Percentiles rank a stretch among this genome's conserved stretches.
Evolutionary conservation across 2,888 invertebrate genomes (phyloP).

Genomic region (Hyalella azteca): DNA sequence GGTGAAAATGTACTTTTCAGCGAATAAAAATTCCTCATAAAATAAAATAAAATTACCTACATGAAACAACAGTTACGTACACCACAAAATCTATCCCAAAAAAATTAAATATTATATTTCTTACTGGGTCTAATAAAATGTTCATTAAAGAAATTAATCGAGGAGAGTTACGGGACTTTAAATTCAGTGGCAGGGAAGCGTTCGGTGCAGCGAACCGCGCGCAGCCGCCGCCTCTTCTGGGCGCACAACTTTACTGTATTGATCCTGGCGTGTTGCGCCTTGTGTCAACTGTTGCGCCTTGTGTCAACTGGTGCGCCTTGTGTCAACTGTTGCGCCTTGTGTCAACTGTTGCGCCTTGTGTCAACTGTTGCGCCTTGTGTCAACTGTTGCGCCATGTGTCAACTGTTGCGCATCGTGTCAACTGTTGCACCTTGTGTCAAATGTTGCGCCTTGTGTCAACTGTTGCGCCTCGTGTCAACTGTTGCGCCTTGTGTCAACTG

Average conservation of each 20-base stretch:
- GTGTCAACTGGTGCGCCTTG: background rate
- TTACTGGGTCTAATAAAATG: background rate
- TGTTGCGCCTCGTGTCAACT: background rate
- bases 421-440: background rate
- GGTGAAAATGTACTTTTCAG: background rate
- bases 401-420: background rate
- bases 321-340: background rate
- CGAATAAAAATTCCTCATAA: background rate
- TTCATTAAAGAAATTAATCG: no score
- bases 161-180: background rate
- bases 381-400: background rate
- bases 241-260: background rate
- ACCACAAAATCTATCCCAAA: background rate
- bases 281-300: background rate
- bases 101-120: background rate
- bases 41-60: background rate
- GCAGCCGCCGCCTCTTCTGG: background rate
- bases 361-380: background rate
- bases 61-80: background rate
- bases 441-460: background rate
- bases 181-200: background rate
- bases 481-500: constrained; percentile 2
- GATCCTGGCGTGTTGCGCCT: background rate
- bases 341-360: background rate
- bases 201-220: background rate